Percentiles rank a stretch among this genome's conserved stretches.
These are phyloP conservation scores for Todus mexicanus DNA, from an alignment of 2,797 vertebrate species.

Conservation along the genomic window DNA sequence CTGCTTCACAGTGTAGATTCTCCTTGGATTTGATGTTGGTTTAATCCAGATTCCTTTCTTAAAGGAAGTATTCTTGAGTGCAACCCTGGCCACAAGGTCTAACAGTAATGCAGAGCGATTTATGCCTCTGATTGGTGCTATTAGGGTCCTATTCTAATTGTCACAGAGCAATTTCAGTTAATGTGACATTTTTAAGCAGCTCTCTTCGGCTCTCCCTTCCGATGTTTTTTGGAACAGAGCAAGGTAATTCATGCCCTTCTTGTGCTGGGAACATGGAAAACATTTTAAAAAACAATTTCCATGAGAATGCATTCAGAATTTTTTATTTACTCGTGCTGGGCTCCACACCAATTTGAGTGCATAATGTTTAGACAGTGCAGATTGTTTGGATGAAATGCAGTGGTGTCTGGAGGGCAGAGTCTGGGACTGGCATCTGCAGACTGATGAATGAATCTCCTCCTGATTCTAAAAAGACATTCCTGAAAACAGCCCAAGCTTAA, in stretches of 20 bases:
- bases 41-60: not conserved
- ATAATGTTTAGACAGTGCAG: not conserved
- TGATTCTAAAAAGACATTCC: not conserved
- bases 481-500: not conserved
- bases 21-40: not conserved
- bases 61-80: not conserved
- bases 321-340: not conserved
- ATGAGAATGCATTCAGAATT: not conserved
- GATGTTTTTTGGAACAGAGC: not conserved
- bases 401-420: conserved; percentile 15
- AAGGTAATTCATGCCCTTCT: not conserved
- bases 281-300: not conserved
- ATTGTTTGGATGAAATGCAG: not conserved
- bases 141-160: not conserved
- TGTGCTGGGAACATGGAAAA: not conserved
- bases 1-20: not conserved
- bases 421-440: not conserved
- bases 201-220: not conserved
- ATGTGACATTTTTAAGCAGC: not conserved
- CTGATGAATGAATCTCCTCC: not conserved
- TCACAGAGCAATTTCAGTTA: not conserved
- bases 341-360: not conserved
- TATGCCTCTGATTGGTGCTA: conserved; percentile 27
- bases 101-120: conserved; percentile 2
- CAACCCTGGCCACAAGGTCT: not conserved